Evolutionary conservation across 2,797 vertebrate species (phyloP), one percentile per base, ranked within the genome.

Genomic region (Cichlasoma orientale): DNA sequence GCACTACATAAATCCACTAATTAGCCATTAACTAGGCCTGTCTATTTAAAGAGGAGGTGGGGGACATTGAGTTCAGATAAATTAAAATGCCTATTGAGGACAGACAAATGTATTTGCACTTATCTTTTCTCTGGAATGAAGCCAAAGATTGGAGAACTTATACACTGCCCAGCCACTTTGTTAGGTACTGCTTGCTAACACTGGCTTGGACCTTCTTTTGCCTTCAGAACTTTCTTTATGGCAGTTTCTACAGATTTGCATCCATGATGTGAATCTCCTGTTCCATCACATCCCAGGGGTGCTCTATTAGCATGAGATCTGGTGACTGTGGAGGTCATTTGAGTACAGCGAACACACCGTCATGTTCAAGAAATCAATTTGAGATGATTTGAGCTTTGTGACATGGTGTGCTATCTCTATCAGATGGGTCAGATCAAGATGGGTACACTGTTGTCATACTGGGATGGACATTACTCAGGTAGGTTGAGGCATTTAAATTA

Each of bases 221-320:
- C 23, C 16, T 66, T 66, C 23, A 47, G 61, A 66, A 2, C 16
- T 66, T 1, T 29, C 2, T 0, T 7, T 27, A 41, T 47, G 44
- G 23, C 16, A 47, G 9, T 27, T 66, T 4, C 16, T 44, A 3
- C 38, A 66, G 38, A 27, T 66, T 27, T 47, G 2, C 18, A 50
- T 50, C 44, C 16, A 50, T 19, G 47, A 50, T 50, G 18, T 8
- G 16, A 47, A 47, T 66, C 61, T 66, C 23, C 4, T 16, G 27
- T 66, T 47, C 61, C 16, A 0, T 23, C 23, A 66, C 23, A 66
- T 0, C 23, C 23, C 9, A 0, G 27, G 47, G 23, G 21, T 44
- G 59, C 21, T 44, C 38, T 63, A 11, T 63, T 63, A 21, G 41
- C 25, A 1, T 0, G 21, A 63, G 1, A 63, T 1, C 33, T 61